Percentiles rank a stretch among this genome's conserved stretches.
phyloP scores from a whole-genome alignment of 1,140 invertebrate genomes.

The Calliopsis andreniformis region DNA sequence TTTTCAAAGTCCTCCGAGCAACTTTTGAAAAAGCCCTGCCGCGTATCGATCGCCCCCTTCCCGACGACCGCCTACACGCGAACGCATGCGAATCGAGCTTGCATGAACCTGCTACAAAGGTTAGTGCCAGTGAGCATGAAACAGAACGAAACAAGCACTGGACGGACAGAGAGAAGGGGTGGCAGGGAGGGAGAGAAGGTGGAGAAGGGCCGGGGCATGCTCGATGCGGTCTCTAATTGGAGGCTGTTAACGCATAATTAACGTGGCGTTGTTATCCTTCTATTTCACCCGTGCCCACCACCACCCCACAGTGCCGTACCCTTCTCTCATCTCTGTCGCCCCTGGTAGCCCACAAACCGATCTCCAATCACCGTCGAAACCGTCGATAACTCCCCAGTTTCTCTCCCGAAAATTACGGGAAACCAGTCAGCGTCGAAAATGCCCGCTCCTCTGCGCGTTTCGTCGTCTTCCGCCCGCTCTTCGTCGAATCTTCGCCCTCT shows the following conservation, averaged over 20 bases:
- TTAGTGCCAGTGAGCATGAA: conserved; percentile 43
- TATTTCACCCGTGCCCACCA: conserved; percentile 55
- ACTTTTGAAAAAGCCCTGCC: conserved; percentile 25
- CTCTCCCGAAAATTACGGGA: conserved; percentile 61
- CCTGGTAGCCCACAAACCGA: conserved; percentile 47
- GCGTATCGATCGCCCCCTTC: conserved; percentile 44
- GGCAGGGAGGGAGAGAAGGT: not conserved
- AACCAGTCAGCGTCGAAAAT: conserved; percentile 62
- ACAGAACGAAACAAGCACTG: conserved; percentile 36
- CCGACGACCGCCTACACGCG: conserved; percentile 36
- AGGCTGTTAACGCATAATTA: conserved; percentile 72
- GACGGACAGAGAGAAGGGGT: not conserved
- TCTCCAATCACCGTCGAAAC: conserved; percentile 59
- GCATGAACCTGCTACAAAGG: conserved; percentile 48
- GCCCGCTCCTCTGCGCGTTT: not conserved
- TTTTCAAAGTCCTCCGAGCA: not conserved
- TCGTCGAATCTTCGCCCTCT: not conserved
- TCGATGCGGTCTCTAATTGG: conserved; percentile 70
- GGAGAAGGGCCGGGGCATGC: conserved; percentile 24
- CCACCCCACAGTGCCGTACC: conserved; percentile 25
- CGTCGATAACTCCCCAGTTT: conserved; percentile 49
- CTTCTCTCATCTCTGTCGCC: conserved; percentile 28
- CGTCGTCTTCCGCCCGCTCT: not conserved
- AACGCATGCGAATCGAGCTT: conserved; percentile 46
- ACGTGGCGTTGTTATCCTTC: conserved; percentile 67